Evolutionary conservation across 2,888 invertebrate species (phyloP), one percentile per base, ranked within the genome.

Genomic region (Nysson spinosus): DNA sequence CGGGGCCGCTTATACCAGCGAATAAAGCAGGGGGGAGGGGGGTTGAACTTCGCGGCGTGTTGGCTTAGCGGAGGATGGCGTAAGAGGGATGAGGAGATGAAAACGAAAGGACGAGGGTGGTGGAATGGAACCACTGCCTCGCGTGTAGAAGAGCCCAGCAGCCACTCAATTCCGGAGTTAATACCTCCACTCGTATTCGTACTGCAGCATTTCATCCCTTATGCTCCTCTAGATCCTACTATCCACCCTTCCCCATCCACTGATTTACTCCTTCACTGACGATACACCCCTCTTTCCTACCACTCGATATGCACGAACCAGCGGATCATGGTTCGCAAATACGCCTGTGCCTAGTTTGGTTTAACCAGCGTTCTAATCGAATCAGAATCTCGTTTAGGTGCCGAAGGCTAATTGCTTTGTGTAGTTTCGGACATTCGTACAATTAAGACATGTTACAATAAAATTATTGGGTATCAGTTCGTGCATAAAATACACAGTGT

Each of bases 161-260:
- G 66, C 44, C 67, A 61, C 68, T 71, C 67, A 67, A 72, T 77
- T 74, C 57, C 62, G 12, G 42, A 69, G 72, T 71, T 72, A 79
- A 75, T 75, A 67, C 66, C 60, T 40, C 57, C 28, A 50, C 50
- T 49, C 37, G 56, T 35, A 55, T 56, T 72, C 63, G 49, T 62
- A 55, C 54, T 52, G 46, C 62, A 46, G 50, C 60, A 56, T 56
- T 75, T 67, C 65, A 54, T 57, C 35, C 47, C 28, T 34, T 20
- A 12, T 26, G 42, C 11, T 4, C 12, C 9, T 4, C 6, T 43
- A 17, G 3, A 7, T n/a, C 16, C 3, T 26, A 1, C 5, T 4
- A 11, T 12, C 24, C 2, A 17, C 39, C 24, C 35, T 14, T 16
- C 26, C 20, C 14, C 19, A 9, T 16, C 24, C 37, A 34, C 19